Conservation (phyloP, 2,888 invertebrate species). For the Synergus itoensis region DNA sequence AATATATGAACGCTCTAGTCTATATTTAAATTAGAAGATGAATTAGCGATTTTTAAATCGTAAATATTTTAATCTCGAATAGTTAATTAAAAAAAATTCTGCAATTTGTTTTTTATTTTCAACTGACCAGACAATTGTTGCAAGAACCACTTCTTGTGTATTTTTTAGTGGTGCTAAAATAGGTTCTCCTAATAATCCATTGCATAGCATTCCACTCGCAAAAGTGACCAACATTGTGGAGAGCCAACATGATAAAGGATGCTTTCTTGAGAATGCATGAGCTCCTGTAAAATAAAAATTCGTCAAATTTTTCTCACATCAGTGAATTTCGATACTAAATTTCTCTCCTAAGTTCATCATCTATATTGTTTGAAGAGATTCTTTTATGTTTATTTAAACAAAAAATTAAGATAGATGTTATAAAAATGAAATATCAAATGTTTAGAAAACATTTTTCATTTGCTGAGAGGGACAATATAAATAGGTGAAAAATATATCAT, state of each 20-base stretch:
- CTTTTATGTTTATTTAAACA: neutral
- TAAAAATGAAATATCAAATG: neutral
- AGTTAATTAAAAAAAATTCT: slow-evolving; percentile 1
- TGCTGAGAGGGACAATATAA: neutral
- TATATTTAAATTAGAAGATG: neutral
- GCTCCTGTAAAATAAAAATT: slow-evolving; percentile 81
- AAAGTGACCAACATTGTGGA: slow-evolving; percentile 99
- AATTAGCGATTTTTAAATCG: neutral
- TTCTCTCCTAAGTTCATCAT: too few relatives aligned
- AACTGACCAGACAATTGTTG: slow-evolving; percentile 93
- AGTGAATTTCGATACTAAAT: neutral
- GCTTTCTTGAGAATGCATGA: slow-evolving; percentile 95
- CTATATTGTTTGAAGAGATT: neutral
- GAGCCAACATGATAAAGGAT: slow-evolving; percentile 98
- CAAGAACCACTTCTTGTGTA: slow-evolving; percentile 94
- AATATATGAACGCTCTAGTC: neutral
- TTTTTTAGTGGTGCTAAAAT: slow-evolving; percentile 97
- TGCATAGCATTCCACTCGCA: slow-evolving; percentile 97
- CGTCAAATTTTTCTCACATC: neutral
- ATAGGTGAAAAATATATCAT: neutral
- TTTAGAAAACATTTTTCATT: neutral
- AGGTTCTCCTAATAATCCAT: slow-evolving; percentile 97
- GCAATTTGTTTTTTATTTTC: slow-evolving; percentile 15
- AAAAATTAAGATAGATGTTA: too few relatives aligned
- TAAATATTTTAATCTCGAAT: neutral